These are phyloP conservation scores for Caenorhabditis sp. DNA, from an alignment of 2,888 invertebrate genomes.

Conservation along the genomic window DNA sequence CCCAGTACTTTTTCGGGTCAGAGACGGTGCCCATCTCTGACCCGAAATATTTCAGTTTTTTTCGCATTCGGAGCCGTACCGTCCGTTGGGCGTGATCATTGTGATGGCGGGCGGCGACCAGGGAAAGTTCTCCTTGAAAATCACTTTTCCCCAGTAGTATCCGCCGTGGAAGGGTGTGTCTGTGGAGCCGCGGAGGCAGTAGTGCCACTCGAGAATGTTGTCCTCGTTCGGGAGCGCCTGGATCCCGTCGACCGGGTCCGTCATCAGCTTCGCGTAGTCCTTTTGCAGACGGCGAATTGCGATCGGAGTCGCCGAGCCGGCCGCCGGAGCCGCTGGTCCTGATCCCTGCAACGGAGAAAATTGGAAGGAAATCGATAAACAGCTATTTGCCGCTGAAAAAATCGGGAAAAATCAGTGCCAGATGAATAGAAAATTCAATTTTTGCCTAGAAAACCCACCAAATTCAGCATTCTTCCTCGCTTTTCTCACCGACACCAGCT, in stretches of 20 bases:
- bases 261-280: slow-evolving; percentile 93
- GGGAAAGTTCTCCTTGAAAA: slow-evolving; percentile 85
- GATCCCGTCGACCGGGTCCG: slow-evolving; percentile 68
- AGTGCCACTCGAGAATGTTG: slow-evolving; percentile 98
- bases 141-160: slow-evolving; percentile 91
- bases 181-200: slow-evolving; percentile 95
- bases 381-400: too few species aligned
- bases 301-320: slow-evolving; percentile 79
- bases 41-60: too few species aligned
- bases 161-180: slow-evolving; percentile 92
- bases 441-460: background rate
- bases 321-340: slow-evolving; percentile 23
- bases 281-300: slow-evolving; percentile 91
- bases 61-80: too few species aligned
- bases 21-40: too few species aligned
- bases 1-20: too few species aligned
- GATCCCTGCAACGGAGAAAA: background rate
- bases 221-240: slow-evolving; percentile 88
- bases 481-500: background rate
- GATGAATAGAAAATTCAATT: too few species aligned
- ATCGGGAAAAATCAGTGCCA: too few species aligned
- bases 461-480: background rate
- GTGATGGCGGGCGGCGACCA: slow-evolving; percentile 77
- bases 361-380: background rate
- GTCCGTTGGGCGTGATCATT: slow-evolving; percentile 92